A percentile compares a stretch with the other conserved stretches of the same genome.
These are phyloP conservation scores for Eupelmus urozonus DNA, from an alignment of 2,888 invertebrate species.

Conservation along the genomic window DNA sequence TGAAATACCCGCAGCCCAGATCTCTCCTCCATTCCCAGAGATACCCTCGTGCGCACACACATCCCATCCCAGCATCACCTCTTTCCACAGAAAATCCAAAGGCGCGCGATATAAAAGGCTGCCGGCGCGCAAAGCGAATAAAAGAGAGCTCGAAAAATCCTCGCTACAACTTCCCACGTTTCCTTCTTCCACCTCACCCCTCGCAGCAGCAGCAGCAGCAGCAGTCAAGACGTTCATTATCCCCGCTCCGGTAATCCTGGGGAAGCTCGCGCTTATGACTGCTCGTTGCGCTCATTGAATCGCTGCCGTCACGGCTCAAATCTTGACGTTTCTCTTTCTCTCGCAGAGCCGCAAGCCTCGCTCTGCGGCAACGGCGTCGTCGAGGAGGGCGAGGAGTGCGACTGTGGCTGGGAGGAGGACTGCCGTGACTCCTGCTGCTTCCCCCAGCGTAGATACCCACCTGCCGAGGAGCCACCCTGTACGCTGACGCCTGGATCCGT, in stretches of 20 bases:
- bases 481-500: slow-evolving; percentile 88
- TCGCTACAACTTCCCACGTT: too few species aligned
- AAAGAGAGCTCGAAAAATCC: too few species aligned
- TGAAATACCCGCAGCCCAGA: too few species aligned
- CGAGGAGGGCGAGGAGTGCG: slow-evolving; percentile 98
- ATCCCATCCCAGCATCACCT: not conserved
- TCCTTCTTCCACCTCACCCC: too few species aligned
- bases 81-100: too few species aligned
- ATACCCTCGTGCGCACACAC: not conserved
- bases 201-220: not conserved
- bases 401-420: slow-evolving; percentile 99
- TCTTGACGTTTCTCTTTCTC: slow-evolving; percentile 31
- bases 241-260: not conserved
- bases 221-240: slow-evolving; percentile 10
- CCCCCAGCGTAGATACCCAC: slow-evolving; percentile 90
- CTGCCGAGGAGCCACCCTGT: slow-evolving; percentile 89
- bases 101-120: too few species aligned
- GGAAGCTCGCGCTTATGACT: not conserved
- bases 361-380: slow-evolving; percentile 99
- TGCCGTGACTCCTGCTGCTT: slow-evolving; percentile 96
- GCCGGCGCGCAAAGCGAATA: too few species aligned
- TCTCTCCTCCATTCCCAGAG: too few species aligned
- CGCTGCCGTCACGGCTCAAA: not conserved
- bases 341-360: slow-evolving; percentile 91
- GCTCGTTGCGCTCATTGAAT: too few species aligned